Percentiles rank a stretch among this genome's conserved stretches.
Evolutionary conservation across 2,113 vertebrate genomes (phyloP).

Genomic region (Excalfactoria chinensis): DNA sequence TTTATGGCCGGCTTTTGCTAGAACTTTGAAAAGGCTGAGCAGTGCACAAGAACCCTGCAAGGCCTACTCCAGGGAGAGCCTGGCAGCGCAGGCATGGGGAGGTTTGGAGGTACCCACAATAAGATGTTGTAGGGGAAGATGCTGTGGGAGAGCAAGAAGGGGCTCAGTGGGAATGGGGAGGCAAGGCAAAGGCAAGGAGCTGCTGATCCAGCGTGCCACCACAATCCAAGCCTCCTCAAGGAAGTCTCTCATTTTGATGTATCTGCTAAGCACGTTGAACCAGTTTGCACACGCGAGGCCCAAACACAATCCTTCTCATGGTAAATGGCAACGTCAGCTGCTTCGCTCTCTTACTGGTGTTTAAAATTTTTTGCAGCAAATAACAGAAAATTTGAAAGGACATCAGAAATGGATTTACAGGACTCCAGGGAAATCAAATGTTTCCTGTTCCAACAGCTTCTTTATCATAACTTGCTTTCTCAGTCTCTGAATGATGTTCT

Average conservation of each 20-base stretch:
- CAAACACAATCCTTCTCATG: background rate
- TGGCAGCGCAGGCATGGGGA: rapidly evolving
- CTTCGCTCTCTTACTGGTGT: background rate
- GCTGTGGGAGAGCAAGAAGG: background rate
- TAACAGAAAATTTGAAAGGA: slow-evolving; percentile 65
- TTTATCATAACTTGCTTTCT: slow-evolving; percentile 63
- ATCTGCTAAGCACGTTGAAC: background rate
- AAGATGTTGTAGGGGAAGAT: background rate
- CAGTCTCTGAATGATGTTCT: slow-evolving; percentile 37
- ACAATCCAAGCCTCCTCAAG: background rate
- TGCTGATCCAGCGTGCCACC: background rate
- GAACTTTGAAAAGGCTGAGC: background rate
- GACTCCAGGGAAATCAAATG: slow-evolving; percentile 71
- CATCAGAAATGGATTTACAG: slow-evolving; percentile 61
- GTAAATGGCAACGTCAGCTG: slow-evolving; percentile 43
- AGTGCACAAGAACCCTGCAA: background rate
- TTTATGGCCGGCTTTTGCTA: background rate
- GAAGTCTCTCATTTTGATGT: background rate
- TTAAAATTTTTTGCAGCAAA: slow-evolving; percentile 64
- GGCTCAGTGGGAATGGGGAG: background rate
- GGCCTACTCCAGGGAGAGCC: background rate
- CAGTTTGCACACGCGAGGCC: background rate
- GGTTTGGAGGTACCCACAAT: background rate
- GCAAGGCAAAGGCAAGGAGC: background rate
- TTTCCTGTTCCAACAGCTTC: slow-evolving; percentile 73